Conservation (phyloP, 2,797 vertebrate genomes). For the Rhinogobio ventralis region DNA sequence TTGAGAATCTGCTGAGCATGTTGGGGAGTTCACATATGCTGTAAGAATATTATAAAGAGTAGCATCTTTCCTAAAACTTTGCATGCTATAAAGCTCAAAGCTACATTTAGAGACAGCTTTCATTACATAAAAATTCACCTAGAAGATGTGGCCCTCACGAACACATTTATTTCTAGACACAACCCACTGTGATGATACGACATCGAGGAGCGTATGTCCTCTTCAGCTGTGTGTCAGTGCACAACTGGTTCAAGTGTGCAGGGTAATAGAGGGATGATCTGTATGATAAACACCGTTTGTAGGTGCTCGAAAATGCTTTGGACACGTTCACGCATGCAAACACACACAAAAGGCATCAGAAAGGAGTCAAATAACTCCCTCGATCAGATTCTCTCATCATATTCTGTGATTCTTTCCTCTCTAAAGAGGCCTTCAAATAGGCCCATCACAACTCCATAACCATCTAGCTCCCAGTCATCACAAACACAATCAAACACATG, state of each 20-base stretch:
- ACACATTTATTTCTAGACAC: slow-evolving; percentile 28
- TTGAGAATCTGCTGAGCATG: neutral
- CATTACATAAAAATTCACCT: neutral
- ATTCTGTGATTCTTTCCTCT: slow-evolving; percentile 45
- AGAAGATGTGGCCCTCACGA: neutral
- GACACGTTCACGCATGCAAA: slow-evolving; percentile 46
- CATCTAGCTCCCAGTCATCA: slow-evolving; percentile 46
- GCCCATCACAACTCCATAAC: slow-evolving; percentile 57
- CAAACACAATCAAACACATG: slow-evolving; percentile 52
- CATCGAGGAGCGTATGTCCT: slow-evolving; percentile 12
- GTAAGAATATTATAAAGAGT: neutral
- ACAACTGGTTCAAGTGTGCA: slow-evolving; percentile 36
- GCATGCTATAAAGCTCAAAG: slow-evolving; percentile 9
- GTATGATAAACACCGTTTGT: slow-evolving; percentile 58
- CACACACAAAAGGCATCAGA: slow-evolving; percentile 40
- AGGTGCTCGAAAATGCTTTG: slow-evolving; percentile 43
- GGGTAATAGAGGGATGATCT: slow-evolving; percentile 59
- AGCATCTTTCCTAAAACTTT: neutral
- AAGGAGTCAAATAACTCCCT: slow-evolving; percentile 42
- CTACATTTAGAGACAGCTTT: neutral
- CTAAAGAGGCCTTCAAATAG: slow-evolving; percentile 43
- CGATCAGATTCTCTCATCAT: slow-evolving; percentile 51
- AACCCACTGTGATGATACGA: slow-evolving; percentile 15
- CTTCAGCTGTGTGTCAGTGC: slow-evolving; percentile 26
- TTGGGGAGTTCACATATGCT: neutral